Percentiles rank a stretch among this genome's conserved stretches.
These are phyloP conservation scores for Tenthredo notha DNA, from an alignment of 2,888 invertebrate species.

Conservation along the genomic window DNA sequence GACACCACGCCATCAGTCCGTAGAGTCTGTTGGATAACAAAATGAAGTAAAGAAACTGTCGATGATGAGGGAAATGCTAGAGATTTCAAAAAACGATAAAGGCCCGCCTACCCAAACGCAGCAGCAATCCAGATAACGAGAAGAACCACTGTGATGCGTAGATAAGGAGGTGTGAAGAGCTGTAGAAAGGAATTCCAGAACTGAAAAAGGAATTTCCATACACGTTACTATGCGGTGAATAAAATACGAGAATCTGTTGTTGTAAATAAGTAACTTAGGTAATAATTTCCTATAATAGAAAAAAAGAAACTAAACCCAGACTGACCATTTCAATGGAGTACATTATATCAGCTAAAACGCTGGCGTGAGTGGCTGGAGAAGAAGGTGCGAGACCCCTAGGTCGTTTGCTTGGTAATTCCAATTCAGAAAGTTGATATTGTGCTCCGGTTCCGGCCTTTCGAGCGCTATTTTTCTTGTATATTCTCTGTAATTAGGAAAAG, in stretches of 20 bases:
- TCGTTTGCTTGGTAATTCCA: constrained; percentile 85
- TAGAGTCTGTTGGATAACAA: constrained; percentile 77
- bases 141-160: constrained; percentile 83
- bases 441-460: constrained; percentile 76
- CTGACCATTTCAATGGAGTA: constrained; percentile 79
- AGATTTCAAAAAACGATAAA: constrained; percentile 78
- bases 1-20: constrained; percentile 82
- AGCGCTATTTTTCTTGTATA: constrained; percentile 81
- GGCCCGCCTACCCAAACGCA: constrained; percentile 80
- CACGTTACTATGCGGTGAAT: not conserved
- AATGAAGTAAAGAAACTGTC: not conserved
- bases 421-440: constrained; percentile 84
- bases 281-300: not conserved
- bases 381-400: constrained; percentile 76
- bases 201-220: constrained; percentile 75
- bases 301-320: constrained; percentile 36
- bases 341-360: constrained; percentile 78
- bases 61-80: not conserved
- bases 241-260: not conserved
- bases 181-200: constrained; percentile 86
- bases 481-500: constrained; percentile 75
- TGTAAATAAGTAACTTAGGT: not conserved
- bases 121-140: constrained; percentile 82
- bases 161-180: constrained; percentile 83
- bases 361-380: constrained; percentile 80